phyloP scores from a whole-genome alignment of 2,113 vertebrate genomes.

The Micromys minutus region DNA sequence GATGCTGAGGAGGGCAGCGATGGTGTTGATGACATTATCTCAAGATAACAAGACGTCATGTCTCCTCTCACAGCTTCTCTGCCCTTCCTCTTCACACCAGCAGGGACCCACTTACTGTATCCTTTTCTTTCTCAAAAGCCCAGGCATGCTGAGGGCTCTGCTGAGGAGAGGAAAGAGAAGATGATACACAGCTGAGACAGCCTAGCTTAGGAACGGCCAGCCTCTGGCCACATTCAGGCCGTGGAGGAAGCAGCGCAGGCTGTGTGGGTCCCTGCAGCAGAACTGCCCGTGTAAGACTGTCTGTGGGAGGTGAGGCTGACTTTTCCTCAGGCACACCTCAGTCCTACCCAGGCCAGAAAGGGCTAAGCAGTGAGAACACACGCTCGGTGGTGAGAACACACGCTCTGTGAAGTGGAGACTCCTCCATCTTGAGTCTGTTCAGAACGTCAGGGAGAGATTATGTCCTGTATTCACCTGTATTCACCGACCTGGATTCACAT shows the following conservation, averaged over 20 bases:
- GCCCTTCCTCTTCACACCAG: neutral
- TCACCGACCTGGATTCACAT: neutral
- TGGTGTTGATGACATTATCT: rapidly evolving
- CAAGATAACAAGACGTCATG: neutral
- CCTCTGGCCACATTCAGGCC: neutral
- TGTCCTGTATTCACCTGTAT: no score
- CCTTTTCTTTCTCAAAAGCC: neutral
- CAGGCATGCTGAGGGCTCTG: no score
- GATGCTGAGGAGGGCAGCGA: neutral
- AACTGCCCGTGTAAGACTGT: neutral
- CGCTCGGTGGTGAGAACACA: neutral
- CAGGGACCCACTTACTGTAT: neutral
- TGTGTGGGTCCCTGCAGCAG: rapidly evolving
- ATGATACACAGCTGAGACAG: neutral
- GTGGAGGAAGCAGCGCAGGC: neutral
- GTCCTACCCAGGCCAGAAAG: neutral
- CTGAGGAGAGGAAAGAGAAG: neutral
- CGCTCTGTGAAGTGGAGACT: neutral
- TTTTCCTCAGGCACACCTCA: neutral
- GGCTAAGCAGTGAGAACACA: neutral
- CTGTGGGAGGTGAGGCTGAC: neutral
- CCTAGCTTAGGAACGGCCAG: neutral
- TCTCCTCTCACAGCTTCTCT: neutral
- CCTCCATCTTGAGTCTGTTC: neutral
- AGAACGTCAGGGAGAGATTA: rapidly evolving